Percentiles rank a stretch among this genome's conserved stretches.
Evolutionary conservation across 2,797 vertebrate genomes (phyloP).

Genomic region (Apogon talboti): DNA sequence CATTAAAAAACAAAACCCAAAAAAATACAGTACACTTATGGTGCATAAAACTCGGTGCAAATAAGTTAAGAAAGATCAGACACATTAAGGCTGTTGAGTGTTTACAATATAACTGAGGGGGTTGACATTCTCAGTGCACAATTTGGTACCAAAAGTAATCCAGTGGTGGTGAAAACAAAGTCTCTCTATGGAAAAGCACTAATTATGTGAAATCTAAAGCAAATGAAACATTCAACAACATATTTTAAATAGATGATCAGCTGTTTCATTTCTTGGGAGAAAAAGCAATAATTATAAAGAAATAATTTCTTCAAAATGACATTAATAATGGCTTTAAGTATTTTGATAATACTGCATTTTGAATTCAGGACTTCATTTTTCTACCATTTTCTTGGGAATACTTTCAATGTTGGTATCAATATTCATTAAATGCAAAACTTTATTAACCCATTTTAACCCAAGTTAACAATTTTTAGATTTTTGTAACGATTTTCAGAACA

Average conservation of each 20-base stretch:
- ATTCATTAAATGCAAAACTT: too few relatives aligned
- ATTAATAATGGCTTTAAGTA: slow-evolving; percentile 25
- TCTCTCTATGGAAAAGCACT: slow-evolving; percentile 1
- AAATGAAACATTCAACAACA: slow-evolving; percentile 7
- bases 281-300: too few relatives aligned
- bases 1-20: slow-evolving; percentile 3
- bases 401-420: too few relatives aligned
- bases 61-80: slow-evolving; percentile 3
- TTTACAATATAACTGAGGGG: slow-evolving; percentile 6
- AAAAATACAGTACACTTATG: slow-evolving; percentile 11
- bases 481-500: too few relatives aligned
- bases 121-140: too few relatives aligned
- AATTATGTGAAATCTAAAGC: slow-evolving; percentile 6
- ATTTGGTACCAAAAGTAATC: neutral
- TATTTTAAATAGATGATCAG: too few relatives aligned
- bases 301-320: too few relatives aligned
- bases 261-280: neutral
- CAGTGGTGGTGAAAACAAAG: neutral
- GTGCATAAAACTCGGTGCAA: too few relatives aligned
- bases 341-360: slow-evolving; percentile 33
- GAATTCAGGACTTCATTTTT: slow-evolving; percentile 2
- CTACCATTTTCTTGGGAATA: neutral
- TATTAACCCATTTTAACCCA: too few relatives aligned
- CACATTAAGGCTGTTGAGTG: slow-evolving; percentile 8
- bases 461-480: too few relatives aligned